These are phyloP conservation scores for Lochmaea crataegi DNA, from an alignment of 2,888 invertebrate species.

Conservation along the genomic window DNA sequence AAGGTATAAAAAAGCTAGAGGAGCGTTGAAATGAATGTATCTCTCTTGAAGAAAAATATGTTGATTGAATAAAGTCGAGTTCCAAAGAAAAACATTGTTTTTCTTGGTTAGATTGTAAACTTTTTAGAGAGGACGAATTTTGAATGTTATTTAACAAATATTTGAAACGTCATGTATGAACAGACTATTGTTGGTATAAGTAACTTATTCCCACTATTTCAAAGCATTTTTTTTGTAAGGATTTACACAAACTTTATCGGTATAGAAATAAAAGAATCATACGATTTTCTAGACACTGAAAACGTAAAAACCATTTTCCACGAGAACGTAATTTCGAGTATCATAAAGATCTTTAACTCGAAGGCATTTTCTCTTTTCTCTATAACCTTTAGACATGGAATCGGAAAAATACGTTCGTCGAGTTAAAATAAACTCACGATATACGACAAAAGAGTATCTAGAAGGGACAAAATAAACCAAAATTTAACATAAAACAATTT, in stretches of 20 bases:
- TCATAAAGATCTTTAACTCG: neutral
- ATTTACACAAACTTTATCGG: neutral
- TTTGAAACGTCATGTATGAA: no score
- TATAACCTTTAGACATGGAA: constrained; percentile 8
- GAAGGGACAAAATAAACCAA: neutral
- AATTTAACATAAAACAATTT: neutral
- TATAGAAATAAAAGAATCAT: neutral
- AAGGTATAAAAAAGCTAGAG: no score
- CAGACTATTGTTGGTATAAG: no score
- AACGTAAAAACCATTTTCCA: neutral
- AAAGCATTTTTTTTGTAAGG: neutral
- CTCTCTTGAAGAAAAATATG: no score
- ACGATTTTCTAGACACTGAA: neutral
- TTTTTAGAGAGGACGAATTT: no score
- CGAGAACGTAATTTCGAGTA: neutral
- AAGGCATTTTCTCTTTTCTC: neutral
- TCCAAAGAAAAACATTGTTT: no score
- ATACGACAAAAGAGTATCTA: neutral
- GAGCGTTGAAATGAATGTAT: no score
- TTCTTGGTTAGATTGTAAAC: no score
- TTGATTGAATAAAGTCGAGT: no score
- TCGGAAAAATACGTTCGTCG: neutral
- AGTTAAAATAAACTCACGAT: neutral
- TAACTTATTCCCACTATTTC: no score
- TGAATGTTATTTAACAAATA: no score